These are phyloP conservation scores for Mandrillus leucophaeus DNA, from an alignment of 2,113 vertebrate genomes.

Conservation along the genomic window DNA sequence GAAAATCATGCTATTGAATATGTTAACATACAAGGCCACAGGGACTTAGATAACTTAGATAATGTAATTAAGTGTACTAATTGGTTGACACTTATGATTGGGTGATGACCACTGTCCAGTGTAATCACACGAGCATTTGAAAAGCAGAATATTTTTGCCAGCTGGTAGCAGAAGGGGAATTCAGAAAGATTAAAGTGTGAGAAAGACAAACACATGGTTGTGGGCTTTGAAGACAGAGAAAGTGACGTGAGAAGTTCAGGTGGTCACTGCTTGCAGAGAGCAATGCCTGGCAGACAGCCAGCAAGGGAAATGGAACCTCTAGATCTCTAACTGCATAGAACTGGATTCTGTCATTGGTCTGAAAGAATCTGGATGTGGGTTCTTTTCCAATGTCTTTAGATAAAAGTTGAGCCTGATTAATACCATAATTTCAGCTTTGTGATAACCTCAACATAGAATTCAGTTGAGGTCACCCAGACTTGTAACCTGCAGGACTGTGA, in stretches of 20 bases:
- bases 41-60: not conserved
- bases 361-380: no score
- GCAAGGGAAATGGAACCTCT: not conserved
- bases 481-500: not conserved
- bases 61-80: not conserved
- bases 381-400: not conserved
- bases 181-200: not conserved
- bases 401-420: not conserved
- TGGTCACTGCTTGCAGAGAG: fast-evolving
- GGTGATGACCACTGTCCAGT: not conserved
- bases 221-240: not conserved
- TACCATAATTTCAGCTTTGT: not conserved
- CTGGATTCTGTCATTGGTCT: not conserved
- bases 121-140: not conserved
- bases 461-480: not conserved
- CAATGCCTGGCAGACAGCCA: fast-evolving
- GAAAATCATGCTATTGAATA: not conserved
- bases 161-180: not conserved
- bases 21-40: not conserved
- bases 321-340: fast-evolving
- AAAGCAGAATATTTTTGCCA: not conserved
- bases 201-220: not conserved
- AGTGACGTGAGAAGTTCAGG: not conserved
- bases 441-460: not conserved
- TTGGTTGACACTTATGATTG: not conserved